phyloP scores from a whole-genome alignment of 2,888 invertebrate genomes.

The Hesperia comma region DNA sequence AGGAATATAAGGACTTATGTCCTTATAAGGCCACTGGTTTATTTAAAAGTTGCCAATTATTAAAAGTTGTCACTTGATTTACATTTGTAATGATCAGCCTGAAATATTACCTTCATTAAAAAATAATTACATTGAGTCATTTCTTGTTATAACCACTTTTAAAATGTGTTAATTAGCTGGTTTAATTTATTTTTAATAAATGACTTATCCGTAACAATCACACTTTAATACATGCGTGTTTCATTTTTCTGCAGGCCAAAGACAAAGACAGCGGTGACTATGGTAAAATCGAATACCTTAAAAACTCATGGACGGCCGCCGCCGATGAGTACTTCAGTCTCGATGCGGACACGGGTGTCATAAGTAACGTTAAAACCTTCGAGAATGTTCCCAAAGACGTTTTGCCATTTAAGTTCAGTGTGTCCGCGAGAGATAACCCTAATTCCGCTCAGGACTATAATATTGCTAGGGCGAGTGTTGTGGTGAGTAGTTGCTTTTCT shows the following conservation, averaged over 20 bases:
- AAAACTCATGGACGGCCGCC: constrained; percentile 75
- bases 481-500: constrained; percentile 74
- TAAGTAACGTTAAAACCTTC: constrained; percentile 89
- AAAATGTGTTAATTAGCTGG: too few relatives aligned
- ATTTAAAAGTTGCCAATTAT: too few relatives aligned
- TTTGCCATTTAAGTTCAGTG: constrained; percentile 89
- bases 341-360: constrained; percentile 89
- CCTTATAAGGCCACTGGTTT: too few relatives aligned
- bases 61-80: too few relatives aligned
- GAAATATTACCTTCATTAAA: too few relatives aligned
- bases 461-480: constrained; percentile 85
- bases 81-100: too few relatives aligned
- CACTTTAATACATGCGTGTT: background rate
- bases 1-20: too few relatives aligned
- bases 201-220: too few relatives aligned
- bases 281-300: constrained; percentile 90
- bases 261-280: constrained; percentile 94
- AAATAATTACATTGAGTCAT: too few relatives aligned
- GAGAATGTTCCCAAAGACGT: constrained; percentile 85
- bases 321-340: constrained; percentile 88
- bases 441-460: constrained; percentile 85
- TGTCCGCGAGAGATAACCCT: constrained; percentile 90
- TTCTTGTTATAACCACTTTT: too few relatives aligned
- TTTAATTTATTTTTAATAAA: too few relatives aligned
- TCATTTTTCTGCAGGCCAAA: constrained; percentile 84